Evolutionary conservation across 2,888 invertebrate genomes (phyloP), one percentile per base, ranked within the genome.

Genomic region (Elegia similella): DNA sequence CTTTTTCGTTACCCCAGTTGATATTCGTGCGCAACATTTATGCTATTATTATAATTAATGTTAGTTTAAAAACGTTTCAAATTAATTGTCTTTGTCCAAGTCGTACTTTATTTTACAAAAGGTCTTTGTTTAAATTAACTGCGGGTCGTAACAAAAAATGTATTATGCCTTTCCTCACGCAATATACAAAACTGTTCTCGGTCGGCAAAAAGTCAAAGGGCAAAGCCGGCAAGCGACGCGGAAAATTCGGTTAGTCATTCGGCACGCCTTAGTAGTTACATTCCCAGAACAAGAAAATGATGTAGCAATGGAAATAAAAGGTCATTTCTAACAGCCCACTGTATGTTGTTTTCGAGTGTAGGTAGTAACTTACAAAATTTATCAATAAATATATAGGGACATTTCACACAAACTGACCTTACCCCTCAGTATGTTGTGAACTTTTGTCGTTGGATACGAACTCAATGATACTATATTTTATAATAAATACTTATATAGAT

Each of bases 201-300:
- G 50, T 34, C 17, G 10, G 34, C 50, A 50, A 50, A 50, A 50
- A 50, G 50, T 50, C 34, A 50, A 50, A 50, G 50, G 50, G 50
- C 50, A 50, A 50, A 50, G 34, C 12, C 17, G 32, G 8, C 34
- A 16, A 17, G 16, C 34, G 34, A 50, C 34, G 50, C n/a, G 50
- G 50, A 50, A 50, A 50, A 50, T 50, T 50, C 50, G 17, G 50
- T 50, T 38, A 50, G 50, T 50, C 50, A 50, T 34, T 34, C 34
- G 50, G 50, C 50, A 34, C 50, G 50, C 50, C 32, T 50, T 50
- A 38, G 32, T 32, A 50, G 32, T 34, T 15, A 34, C 34, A 16
- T 12, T 12, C 38, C 38, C 38, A 38, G 38, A 38, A 34, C n/a
- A 38, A 5, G 38, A 38, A 32, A 10, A 38, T 38, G 38, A 38